Evolutionary conservation across 2,113 vertebrate species (phyloP).

Genomic region (Rynchops niger): DNA sequence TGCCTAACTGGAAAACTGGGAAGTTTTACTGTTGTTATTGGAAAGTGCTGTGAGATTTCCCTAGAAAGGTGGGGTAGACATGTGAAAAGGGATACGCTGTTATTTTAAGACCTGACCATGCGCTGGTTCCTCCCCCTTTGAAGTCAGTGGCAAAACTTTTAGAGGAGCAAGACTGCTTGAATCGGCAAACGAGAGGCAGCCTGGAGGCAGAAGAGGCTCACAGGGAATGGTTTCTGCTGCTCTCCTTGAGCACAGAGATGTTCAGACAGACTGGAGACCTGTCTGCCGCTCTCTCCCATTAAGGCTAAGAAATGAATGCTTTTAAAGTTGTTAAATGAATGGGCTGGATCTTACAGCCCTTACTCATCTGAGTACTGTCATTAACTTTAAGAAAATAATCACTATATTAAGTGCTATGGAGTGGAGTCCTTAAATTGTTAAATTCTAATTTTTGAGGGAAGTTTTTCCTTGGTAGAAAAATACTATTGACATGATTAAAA

Average conservation of each 20-base stretch:
- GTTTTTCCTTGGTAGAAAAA: constrained; percentile 23
- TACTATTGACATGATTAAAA: constrained; percentile 48
- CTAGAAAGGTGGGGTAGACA: neutral
- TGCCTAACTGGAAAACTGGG: neutral
- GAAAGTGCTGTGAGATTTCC: neutral
- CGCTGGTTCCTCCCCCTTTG: constrained; percentile 11
- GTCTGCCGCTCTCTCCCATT: constrained; percentile 3
- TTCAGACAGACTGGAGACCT: constrained; percentile 58
- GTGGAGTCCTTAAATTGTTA: constrained; percentile 15
- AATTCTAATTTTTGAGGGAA: constrained; percentile 37
- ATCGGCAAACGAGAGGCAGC: constrained; percentile 14
- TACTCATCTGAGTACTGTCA: constrained; percentile 1
- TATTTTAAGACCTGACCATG: neutral
- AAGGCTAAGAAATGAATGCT: constrained; percentile 43
- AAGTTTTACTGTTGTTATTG: neutral
- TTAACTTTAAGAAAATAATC: constrained; percentile 61
- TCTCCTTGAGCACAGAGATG: constrained; percentile 1
- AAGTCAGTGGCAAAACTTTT: constrained; percentile 8
- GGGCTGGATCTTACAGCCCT: constrained; percentile 36
- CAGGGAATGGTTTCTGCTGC: constrained; percentile 11
- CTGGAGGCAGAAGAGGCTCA: constrained; percentile 44
- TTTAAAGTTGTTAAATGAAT: constrained; percentile 50
- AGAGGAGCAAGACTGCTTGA: neutral
- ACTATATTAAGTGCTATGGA: constrained; percentile 22
- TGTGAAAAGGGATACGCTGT: neutral